Evolutionary conservation across 23 tunicate species (phyloP).

Genomic region (Aplidium turbinatum): DNA sequence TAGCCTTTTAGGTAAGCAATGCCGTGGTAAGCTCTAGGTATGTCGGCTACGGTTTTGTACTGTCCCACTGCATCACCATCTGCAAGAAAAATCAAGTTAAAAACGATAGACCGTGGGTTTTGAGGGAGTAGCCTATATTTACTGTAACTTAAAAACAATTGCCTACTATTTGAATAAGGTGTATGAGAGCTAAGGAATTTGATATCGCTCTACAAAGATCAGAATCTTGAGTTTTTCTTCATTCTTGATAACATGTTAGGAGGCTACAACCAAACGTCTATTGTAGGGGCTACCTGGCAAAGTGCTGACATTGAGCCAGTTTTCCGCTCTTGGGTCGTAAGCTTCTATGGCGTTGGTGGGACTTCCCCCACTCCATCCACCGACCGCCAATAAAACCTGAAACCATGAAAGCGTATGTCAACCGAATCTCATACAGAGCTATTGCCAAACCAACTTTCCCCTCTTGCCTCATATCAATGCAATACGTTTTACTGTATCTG

Average conservation of each 20-base stretch:
- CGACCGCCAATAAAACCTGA: constrained; percentile 87
- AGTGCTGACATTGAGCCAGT: constrained; percentile 96
- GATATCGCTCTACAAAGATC: too few species aligned
- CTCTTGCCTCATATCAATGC: background rate
- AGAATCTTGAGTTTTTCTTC: too few species aligned
- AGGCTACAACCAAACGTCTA: too few species aligned
- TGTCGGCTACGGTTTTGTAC: constrained; percentile 66
- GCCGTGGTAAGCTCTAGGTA: constrained; percentile 92
- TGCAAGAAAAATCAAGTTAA: constrained; percentile 2
- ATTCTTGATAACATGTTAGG: too few species aligned
- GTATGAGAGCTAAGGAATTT: too few species aligned
- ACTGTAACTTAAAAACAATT: too few species aligned
- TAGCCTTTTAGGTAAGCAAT: constrained; percentile 70
- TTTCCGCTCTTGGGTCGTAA: constrained; percentile 94
- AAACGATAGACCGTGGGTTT: too few species aligned
- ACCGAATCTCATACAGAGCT: background rate
- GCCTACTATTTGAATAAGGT: too few species aligned
- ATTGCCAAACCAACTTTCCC: background rate
- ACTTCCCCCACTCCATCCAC: constrained; percentile 98
- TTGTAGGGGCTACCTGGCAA: constrained; percentile 77
- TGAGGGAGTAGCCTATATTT: too few species aligned
- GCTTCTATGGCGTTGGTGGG: constrained; percentile 98
- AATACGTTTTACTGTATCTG: too few species aligned
- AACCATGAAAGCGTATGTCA: background rate
- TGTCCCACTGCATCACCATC: constrained; percentile 52